Percentiles rank a stretch among this genome's conserved stretches.
Conservation (phyloP, 2,888 invertebrate species). For the Globia sparganii region DNA sequence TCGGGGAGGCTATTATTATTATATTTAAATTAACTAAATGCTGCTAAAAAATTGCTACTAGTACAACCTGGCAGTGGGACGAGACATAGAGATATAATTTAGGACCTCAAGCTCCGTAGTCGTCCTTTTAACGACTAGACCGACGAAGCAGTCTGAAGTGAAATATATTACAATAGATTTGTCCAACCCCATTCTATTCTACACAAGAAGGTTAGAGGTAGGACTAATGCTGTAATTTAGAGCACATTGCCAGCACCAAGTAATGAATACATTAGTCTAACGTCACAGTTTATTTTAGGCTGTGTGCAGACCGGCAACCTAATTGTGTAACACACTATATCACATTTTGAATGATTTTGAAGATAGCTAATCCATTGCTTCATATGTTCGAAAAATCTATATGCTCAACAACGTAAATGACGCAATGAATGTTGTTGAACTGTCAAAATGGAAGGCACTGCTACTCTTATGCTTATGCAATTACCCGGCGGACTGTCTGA, state of each 20-base stretch:
- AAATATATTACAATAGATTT: slow-evolving; percentile 54
- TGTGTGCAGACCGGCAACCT: not conserved
- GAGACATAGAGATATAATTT: not conserved
- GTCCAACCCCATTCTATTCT: slow-evolving; percentile 36
- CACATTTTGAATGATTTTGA: not conserved
- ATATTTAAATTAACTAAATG: too few relatives aligned
- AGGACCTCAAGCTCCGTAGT: not conserved
- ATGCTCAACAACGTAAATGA: not conserved
- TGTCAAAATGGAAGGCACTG: not conserved
- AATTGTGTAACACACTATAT: not conserved
- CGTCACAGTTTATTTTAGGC: slow-evolving; percentile 47
- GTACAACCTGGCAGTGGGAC: not conserved
- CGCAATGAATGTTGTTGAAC: not conserved
- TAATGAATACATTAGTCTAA: slow-evolving; percentile 66
- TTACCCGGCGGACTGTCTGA: not conserved
- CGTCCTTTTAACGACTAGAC: not conserved
- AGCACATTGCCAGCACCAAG: slow-evolving; percentile 48
- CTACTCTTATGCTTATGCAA: not conserved
- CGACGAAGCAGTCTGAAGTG: not conserved
- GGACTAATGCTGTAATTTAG: slow-evolving; percentile 61
- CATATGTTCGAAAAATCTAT: too few relatives aligned
- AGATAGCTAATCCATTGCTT: not conserved
- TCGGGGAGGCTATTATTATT: too few relatives aligned
- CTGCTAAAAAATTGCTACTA: not conserved
- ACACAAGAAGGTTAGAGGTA: slow-evolving; percentile 34